These are phyloP conservation scores for Macaria liturata DNA, from an alignment of 2,888 invertebrate species.

Conservation along the genomic window DNA sequence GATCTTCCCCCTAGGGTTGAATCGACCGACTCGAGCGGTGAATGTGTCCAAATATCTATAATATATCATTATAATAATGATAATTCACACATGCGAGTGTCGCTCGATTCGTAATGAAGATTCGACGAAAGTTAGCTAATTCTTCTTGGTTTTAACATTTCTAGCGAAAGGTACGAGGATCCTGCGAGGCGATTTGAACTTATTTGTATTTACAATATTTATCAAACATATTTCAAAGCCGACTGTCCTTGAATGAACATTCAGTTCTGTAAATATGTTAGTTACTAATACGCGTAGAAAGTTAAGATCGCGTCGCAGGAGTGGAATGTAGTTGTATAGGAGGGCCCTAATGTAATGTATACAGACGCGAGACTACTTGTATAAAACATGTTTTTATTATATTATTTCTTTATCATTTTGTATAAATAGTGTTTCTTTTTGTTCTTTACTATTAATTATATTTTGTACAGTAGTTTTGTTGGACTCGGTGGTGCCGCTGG, in stretches of 20 bases:
- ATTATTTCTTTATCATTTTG: slow-evolving; percentile 61
- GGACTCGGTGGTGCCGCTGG: slow-evolving; percentile 48
- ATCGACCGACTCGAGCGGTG: not conserved
- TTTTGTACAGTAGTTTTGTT: slow-evolving; percentile 74
- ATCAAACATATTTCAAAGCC: too few species aligned
- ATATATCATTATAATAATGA: too few species aligned
- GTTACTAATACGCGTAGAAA: too few species aligned
- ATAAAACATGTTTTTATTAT: slow-evolving; percentile 50
- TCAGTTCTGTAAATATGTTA: too few species aligned
- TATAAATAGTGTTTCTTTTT: slow-evolving; percentile 65
- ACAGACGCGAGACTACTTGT: slow-evolving; percentile 51
- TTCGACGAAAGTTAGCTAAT: slow-evolving; percentile 10
- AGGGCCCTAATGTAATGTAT: slow-evolving; percentile 38
- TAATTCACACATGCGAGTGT: too few species aligned
- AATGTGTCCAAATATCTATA: not conserved
- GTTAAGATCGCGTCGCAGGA: not conserved
- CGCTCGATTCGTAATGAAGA: not conserved
- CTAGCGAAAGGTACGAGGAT: too few species aligned
- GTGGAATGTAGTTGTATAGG: not conserved
- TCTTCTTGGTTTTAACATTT: slow-evolving; percentile 3
- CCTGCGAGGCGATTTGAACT: not conserved
- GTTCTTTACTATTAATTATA: slow-evolving; percentile 49
- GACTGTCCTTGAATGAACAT: too few species aligned
- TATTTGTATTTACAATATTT: not conserved
- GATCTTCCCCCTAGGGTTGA: slow-evolving; percentile 15